These are phyloP conservation scores for Fulica atra DNA, from an alignment of 2,113 vertebrate species.

Conservation along the genomic window DNA sequence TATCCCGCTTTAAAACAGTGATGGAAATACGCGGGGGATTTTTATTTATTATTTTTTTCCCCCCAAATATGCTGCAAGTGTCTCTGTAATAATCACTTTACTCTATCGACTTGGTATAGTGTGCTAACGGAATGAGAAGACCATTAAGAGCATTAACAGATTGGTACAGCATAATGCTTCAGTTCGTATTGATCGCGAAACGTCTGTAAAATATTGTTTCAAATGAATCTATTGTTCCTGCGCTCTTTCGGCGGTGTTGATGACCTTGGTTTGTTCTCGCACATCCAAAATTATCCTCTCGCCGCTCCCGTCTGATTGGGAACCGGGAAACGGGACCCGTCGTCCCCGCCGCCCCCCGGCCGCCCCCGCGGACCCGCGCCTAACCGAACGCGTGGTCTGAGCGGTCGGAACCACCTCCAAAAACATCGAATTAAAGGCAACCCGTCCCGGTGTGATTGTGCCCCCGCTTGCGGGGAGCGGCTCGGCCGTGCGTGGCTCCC, in stretches of 20 bases:
- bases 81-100: slow-evolving; percentile 81
- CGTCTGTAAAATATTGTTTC: slow-evolving; percentile 90
- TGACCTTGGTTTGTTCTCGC: slow-evolving; percentile 88
- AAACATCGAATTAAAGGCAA: background rate
- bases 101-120: slow-evolving; percentile 82
- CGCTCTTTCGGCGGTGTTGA: slow-evolving; percentile 72
- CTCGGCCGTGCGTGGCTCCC: background rate
- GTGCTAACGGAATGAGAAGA: slow-evolving; percentile 82
- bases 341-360: too few species aligned
- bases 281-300: slow-evolving; percentile 76
- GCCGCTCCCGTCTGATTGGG: slow-evolving; percentile 72
- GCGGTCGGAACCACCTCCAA: background rate
- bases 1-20: background rate
- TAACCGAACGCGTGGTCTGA: background rate
- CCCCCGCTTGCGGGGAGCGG: background rate
- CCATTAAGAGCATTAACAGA: slow-evolving; percentile 95
- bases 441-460: background rate
- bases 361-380: background rate
- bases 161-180: slow-evolving; percentile 87
- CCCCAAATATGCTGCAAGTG: slow-evolving; percentile 76
- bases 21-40: background rate
- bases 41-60: too few species aligned
- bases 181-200: slow-evolving; percentile 87
- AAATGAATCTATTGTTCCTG: slow-evolving; percentile 87
- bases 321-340: slow-evolving; percentile 56